Evolutionary conservation across 2,797 vertebrate genomes (phyloP), one percentile per base, ranked within the genome.

Genomic region (Corythornis leucogaster): DNA sequence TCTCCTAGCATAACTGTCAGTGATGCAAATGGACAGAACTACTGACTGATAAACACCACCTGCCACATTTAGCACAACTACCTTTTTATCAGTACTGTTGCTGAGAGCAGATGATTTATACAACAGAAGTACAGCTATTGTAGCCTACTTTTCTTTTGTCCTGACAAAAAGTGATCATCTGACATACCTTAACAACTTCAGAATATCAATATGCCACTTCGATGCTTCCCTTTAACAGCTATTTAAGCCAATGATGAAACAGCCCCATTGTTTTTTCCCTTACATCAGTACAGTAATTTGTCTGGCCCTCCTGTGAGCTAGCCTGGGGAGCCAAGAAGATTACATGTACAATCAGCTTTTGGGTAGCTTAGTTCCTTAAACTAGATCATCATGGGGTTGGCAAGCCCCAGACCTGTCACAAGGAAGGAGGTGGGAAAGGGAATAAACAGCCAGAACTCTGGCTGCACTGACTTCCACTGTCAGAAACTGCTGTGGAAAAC

Each of bases 301-400:
- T 31, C 86, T 82, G 79, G 81, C 61, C 45, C 53, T 93, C 90
- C 54, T 3, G 6, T 89, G 81, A 93, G 88, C 68, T 64, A 45
- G 55, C 40, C 57, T 19, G n/a, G 71, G 61, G 12, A 89, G 64
- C 79, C 91, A 89, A 85, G 83, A 73, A 61, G 92, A 92, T 93
- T 91, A 88, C 67, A 45, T 2, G 48, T 50, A 46, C 80, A 92
- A 87, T 80, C 90, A 94, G 86, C 78, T 94, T 92, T 81, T 74
- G 55, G 12, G 1, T 67, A 71, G 81, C 77, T 95, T 70, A 93
- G 64, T 77, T 90, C 68, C 77, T 74, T 82, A 53, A 85, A 94
- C 18, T 71, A 82, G 88, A 93, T 85, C 78, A 84, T 42, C 71
- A 28, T 0, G 3, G 40, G 25, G 83, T 0, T 86, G 81, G 78